Conservation (phyloP, 1,140 invertebrate species). For the Bombus pascuorum region DNA sequence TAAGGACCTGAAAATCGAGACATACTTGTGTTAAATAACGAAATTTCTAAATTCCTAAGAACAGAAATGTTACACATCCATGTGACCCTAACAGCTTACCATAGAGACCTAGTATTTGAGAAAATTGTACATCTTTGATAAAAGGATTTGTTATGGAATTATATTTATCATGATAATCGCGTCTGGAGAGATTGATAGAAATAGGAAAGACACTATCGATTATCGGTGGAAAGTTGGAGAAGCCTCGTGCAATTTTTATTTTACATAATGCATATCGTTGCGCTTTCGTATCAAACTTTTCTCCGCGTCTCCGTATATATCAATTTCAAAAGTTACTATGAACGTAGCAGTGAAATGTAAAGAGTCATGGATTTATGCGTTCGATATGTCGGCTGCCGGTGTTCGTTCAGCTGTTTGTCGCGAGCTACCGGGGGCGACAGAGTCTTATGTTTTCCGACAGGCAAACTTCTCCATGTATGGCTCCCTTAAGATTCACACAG, state of each 20-base stretch:
- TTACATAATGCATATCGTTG: background rate
- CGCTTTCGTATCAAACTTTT: background rate
- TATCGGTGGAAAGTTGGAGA: background rate
- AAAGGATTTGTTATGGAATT: too few relatives aligned
- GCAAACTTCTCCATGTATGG: conserved; percentile 14
- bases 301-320: background rate
- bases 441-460: background rate
- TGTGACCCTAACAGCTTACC: too few relatives aligned
- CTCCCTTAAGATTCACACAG: conserved; percentile 31
- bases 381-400: conserved; percentile 33
- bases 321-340: conserved; percentile 14
- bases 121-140: too few relatives aligned
- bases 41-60: too few relatives aligned
- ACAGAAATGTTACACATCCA: too few relatives aligned
- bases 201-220: background rate
- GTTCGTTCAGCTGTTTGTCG: conserved; percentile 22
- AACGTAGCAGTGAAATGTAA: background rate
- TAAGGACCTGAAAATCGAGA: too few relatives aligned
- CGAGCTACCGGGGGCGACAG: background rate
- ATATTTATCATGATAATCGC: background rate
- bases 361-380: conserved; percentile 25
- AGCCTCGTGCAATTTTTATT: background rate
- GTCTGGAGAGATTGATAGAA: too few relatives aligned
- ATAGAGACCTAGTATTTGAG: too few relatives aligned
- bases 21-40: too few relatives aligned